These are phyloP conservation scores for Lasioglossum oenotherae DNA, from an alignment of 2,888 invertebrate species.

Conservation along the genomic window DNA sequence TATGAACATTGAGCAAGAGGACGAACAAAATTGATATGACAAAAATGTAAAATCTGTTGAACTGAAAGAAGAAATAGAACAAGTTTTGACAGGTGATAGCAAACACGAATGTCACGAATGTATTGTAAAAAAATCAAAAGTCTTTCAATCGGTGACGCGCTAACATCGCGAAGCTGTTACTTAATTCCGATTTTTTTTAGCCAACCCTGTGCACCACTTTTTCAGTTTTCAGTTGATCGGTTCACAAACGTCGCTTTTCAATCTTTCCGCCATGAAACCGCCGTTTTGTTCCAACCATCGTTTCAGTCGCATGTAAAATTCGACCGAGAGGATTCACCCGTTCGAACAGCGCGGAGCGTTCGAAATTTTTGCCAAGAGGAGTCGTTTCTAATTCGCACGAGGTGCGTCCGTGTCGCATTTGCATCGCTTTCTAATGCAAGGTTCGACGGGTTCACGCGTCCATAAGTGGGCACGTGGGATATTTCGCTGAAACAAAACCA, in stretches of 20 bases:
- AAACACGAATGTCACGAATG: neutral
- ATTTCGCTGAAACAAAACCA: constrained; percentile 8
- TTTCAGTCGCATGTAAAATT: constrained; percentile 21
- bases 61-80: neutral
- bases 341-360: constrained; percentile 8
- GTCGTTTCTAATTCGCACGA: constrained; percentile 23
- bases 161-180: neutral
- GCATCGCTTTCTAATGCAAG: constrained; percentile 9
- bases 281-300: constrained; percentile 8
- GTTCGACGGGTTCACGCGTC: neutral
- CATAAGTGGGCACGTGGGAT: neutral
- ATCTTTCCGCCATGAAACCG: constrained; percentile 11
- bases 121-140: neutral
- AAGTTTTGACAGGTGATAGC: neutral
- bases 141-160: neutral
- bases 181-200: neutral
- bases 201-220: neutral
- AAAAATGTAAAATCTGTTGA: neutral
- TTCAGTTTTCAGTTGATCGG: neutral
- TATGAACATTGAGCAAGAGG: neutral
- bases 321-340: constrained; percentile 5
- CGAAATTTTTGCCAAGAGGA: constrained; percentile 16
- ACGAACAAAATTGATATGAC: neutral
- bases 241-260: constrained; percentile 15
- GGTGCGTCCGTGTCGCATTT: constrained; percentile 14